Percentiles rank a stretch among this genome's conserved stretches.
phyloP scores from a whole-genome alignment of 1,140 invertebrate species.

The Matsumurasca onukii region DNA sequence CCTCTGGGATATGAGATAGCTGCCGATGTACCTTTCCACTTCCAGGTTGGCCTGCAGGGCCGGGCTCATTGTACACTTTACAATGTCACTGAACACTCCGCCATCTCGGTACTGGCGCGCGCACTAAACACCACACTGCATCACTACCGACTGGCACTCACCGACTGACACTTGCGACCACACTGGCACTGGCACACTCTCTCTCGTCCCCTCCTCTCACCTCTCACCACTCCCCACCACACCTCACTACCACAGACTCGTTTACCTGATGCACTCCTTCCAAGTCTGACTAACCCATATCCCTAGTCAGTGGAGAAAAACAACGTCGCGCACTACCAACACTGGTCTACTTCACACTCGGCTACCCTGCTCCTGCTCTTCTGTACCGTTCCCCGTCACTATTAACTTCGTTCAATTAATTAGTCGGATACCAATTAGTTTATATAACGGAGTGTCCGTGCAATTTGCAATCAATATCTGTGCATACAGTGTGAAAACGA shows the following conservation, averaged over 20 bases:
- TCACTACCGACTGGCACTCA: conserved; percentile 22
- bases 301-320: neutral
- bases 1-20: conserved; percentile 58
- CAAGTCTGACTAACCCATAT: conserved; percentile 27
- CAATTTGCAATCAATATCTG: no score
- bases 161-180: conserved; percentile 9
- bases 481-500: no score
- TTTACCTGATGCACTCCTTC: conserved; percentile 31
- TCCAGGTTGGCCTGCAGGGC: conserved; percentile 58
- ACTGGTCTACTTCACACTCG: conserved; percentile 26
- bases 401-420: conserved; percentile 1
- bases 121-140: neutral
- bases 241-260: conserved; percentile 11
- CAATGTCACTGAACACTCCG: neutral
- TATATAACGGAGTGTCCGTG: conserved; percentile 12
- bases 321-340: conserved; percentile 13
- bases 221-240: conserved; percentile 16
- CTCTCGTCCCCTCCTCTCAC: neutral
- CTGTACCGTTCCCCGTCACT: neutral
- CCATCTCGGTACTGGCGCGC: conserved; percentile 14
- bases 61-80: conserved; percentile 55
- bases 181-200: neutral
- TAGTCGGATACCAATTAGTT: conserved; percentile 4
- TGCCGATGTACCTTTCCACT: conserved; percentile 66
- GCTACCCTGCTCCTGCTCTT: neutral